These are phyloP conservation scores for Pleuronectes platessa DNA, from an alignment of 2,113 vertebrate species.

Conservation along the genomic window DNA sequence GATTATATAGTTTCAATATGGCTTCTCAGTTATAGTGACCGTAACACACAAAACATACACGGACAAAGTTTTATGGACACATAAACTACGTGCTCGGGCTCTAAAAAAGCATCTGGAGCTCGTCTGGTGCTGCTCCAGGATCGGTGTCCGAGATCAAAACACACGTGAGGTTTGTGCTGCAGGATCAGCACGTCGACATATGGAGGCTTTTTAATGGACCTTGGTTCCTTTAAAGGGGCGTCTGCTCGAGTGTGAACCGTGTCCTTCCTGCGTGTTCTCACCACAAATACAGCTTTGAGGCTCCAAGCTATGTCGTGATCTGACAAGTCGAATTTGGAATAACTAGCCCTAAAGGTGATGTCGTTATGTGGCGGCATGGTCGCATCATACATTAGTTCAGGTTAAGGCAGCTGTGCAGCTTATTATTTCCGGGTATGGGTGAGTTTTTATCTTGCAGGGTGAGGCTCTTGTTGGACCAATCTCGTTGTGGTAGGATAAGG, in stretches of 20 bases:
- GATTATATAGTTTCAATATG: slow-evolving; percentile 75
- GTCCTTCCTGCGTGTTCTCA: slow-evolving; percentile 6
- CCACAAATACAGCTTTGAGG: slow-evolving; percentile 15
- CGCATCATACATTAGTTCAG: slow-evolving; percentile 39
- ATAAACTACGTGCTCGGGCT: slow-evolving; percentile 50
- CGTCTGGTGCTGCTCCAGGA: slow-evolving; percentile 27
- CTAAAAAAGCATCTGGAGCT: slow-evolving; percentile 41
- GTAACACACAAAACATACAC: slow-evolving; percentile 58
- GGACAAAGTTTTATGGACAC: slow-evolving; percentile 40
- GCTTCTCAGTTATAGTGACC: slow-evolving; percentile 78
- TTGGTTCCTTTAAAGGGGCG: slow-evolving; percentile 77
- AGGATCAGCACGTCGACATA: slow-evolving; percentile 43
- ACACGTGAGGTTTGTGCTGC: slow-evolving; percentile 31
- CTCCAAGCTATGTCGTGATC: slow-evolving; percentile 2
- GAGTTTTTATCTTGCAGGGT: slow-evolving; percentile 25
- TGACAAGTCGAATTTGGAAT: slow-evolving; percentile 10
- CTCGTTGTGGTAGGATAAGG: slow-evolving; percentile 1
- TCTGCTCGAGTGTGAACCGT: slow-evolving; percentile 72
- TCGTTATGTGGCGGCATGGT: slow-evolving; percentile 25
- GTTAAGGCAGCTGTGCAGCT: slow-evolving; percentile 77
- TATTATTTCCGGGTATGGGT: slow-evolving; percentile 27
- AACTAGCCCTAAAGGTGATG: slow-evolving; percentile 45
- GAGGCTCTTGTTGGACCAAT: slow-evolving; percentile 20
- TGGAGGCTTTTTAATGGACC: slow-evolving; percentile 28
- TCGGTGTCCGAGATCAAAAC: slow-evolving; percentile 14